phyloP scores from a whole-genome alignment of 1,140 invertebrate genomes.

The Nasonia giraulti region DNA sequence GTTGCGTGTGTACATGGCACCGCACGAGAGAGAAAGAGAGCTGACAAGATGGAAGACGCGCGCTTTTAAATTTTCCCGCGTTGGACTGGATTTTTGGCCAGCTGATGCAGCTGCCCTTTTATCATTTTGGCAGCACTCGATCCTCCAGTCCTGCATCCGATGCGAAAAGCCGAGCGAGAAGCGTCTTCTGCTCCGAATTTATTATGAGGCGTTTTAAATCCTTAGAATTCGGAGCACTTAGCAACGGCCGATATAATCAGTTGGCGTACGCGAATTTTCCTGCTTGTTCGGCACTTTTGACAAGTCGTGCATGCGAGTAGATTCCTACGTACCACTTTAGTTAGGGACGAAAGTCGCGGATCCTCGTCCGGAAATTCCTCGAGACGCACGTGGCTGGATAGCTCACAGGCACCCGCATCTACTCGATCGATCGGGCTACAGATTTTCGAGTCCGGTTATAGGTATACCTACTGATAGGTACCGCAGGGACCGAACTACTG shows the following conservation, averaged over 20 bases:
- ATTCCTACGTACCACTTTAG: neutral
- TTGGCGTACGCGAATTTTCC: neutral
- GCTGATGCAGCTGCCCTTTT: neutral
- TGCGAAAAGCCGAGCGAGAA: no score
- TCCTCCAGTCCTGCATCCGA: no score
- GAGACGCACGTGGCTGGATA: neutral
- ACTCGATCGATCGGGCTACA: neutral
- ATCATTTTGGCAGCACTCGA: no score
- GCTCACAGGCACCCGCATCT: no score
- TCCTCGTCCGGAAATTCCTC: neutral
- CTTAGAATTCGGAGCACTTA: no score
- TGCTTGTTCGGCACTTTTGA: neutral
- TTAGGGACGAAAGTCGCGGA: neutral
- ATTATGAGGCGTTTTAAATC: no score
- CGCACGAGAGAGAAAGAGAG: neutral
- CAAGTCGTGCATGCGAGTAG: neutral
- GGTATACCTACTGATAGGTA: neutral
- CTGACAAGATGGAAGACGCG: neutral
- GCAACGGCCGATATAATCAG: neutral
- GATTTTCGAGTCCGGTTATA: neutral
- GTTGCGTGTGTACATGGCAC: no score
- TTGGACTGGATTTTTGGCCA: neutral
- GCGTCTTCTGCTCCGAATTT: no score
- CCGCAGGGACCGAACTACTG: neutral
- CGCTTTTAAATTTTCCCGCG: slow-evolving; percentile 1